Evolutionary conservation across 2,113 vertebrate species (phyloP).

Genomic region (Hydrochoerus hydrochaeris): DNA sequence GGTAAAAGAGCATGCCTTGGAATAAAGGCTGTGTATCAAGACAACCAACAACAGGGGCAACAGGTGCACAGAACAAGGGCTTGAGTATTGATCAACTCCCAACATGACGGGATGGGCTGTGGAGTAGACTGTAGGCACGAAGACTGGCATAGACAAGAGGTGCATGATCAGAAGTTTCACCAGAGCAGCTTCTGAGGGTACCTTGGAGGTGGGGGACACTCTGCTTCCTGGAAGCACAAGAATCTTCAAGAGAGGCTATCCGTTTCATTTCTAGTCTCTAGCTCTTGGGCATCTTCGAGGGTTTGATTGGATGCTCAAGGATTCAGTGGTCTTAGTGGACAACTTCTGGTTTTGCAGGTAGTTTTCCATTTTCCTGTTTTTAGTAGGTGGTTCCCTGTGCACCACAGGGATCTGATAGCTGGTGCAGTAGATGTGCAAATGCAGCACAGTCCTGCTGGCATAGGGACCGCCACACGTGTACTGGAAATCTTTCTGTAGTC

Average conservation of each 20-base stretch:
- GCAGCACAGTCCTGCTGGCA: conserved; percentile 94
- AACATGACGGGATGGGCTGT: conserved; percentile 92
- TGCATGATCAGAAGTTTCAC: conserved; percentile 97
- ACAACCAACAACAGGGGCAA: conserved; percentile 87
- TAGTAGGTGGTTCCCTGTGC: conserved; percentile 97
- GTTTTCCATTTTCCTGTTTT: conserved; percentile 95
- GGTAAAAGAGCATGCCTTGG: conserved; percentile 88
- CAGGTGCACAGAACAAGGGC: conserved; percentile 91
- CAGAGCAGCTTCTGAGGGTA: conserved; percentile 91
- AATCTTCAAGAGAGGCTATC: conserved; percentile 83
- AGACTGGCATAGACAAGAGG: conserved; percentile 92
- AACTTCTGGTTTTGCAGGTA: conserved; percentile 83
- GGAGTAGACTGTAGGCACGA: conserved; percentile 90
- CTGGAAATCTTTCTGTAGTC: conserved; percentile 97
- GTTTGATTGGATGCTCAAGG: conserved; percentile 71
- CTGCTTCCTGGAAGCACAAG: conserved; percentile 81
- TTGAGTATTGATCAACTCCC: conserved; percentile 91
- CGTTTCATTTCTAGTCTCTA: conserved; percentile 79
- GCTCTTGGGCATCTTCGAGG: conserved; percentile 70
- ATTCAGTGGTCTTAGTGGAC: conserved; percentile 83
- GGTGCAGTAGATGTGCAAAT: conserved; percentile 96
- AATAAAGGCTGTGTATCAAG: conserved; percentile 89
- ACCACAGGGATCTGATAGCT: conserved; percentile 97
- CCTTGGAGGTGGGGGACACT: conserved; percentile 82
- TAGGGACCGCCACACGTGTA: conserved; percentile 98